phyloP scores from a whole-genome alignment of 1,140 invertebrate genomes.

The Microplitis demolitor region DNA sequence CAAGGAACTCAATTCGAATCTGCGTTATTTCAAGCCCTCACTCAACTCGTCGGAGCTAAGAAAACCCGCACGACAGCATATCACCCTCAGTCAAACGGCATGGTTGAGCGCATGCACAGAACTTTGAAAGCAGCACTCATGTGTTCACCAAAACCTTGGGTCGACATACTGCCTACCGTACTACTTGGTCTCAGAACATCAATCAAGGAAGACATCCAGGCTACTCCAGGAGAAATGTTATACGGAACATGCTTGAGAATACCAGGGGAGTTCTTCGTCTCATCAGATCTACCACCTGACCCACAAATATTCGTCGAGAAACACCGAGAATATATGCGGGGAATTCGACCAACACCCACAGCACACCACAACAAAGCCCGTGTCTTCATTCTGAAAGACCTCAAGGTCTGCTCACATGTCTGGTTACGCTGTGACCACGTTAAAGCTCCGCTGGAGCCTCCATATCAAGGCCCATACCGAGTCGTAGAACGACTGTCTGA shows the following conservation, averaged over 20 bases:
- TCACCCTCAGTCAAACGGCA: too few species aligned
- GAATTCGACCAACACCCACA: constrained; percentile 25
- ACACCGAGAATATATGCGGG: constrained; percentile 21
- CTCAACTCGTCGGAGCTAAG: too few species aligned
- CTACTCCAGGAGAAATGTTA: background rate
- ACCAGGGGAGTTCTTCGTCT: constrained; percentile 48
- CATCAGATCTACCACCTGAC: background rate
- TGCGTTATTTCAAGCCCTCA: too few species aligned
- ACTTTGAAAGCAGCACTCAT: too few species aligned
- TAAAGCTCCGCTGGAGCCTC: constrained; percentile 28
- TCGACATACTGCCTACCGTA: too few species aligned
- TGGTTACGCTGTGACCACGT: constrained; percentile 27
- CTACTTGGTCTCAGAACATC: too few species aligned
- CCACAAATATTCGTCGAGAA: constrained; percentile 25
- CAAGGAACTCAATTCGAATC: too few species aligned
- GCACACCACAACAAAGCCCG: constrained; percentile 25
- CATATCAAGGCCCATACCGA: constrained; percentile 35
- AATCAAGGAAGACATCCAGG: too few species aligned
- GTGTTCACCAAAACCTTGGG: too few species aligned
- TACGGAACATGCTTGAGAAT: constrained; percentile 37
- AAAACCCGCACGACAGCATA: too few species aligned
- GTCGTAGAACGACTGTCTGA: constrained; percentile 28
- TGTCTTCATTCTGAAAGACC: background rate
- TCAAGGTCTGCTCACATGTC: constrained; percentile 19
- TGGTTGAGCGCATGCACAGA: too few species aligned